Percentiles rank a stretch among this genome's conserved stretches.
phyloP scores from a whole-genome alignment of 2,888 invertebrate species.

The Loripinus fragilis region DNA sequence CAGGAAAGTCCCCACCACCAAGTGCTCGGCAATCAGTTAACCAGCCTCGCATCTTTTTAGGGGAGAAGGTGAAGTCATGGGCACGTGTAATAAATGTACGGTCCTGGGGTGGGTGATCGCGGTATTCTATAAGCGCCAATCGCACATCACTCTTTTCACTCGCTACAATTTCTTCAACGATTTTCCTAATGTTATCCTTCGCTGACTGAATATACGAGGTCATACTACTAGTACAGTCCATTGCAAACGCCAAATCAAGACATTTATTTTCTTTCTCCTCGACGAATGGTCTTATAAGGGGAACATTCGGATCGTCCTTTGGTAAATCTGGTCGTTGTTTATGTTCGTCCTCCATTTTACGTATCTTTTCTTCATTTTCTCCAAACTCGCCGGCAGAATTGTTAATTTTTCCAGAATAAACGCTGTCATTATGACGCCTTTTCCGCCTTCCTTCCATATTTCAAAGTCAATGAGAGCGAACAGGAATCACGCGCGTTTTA shows the following conservation, averaged over 20 bases:
- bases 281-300: slow-evolving; percentile 40
- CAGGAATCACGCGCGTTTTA: neutral
- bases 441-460: slow-evolving; percentile 18
- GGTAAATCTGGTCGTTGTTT: slow-evolving; percentile 6
- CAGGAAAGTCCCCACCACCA: slow-evolving; percentile 75
- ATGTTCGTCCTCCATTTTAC: slow-evolving; percentile 21
- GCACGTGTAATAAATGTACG: slow-evolving; percentile 66
- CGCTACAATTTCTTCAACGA: slow-evolving; percentile 71
- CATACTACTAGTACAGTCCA: slow-evolving; percentile 74
- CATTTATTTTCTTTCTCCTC: slow-evolving; percentile 43
- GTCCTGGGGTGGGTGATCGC: slow-evolving; percentile 77
- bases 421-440: slow-evolving; percentile 1
- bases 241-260: slow-evolving; percentile 42
- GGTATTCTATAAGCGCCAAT: slow-evolving; percentile 75
- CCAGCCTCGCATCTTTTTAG: slow-evolving; percentile 70
- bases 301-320: slow-evolving; percentile 2
- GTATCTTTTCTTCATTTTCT: neutral
- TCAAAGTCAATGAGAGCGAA: neutral
- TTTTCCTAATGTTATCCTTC: slow-evolving; percentile 67
- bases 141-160: slow-evolving; percentile 68
- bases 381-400: neutral
- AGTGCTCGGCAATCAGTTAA: slow-evolving; percentile 63
- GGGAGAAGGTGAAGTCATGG: slow-evolving; percentile 73
- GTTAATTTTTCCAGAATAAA: slow-evolving; percentile 4
- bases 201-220: slow-evolving; percentile 69